Evolutionary conservation across 1,140 invertebrate genomes (phyloP).

Genomic region (Calycopis cecrops): DNA sequence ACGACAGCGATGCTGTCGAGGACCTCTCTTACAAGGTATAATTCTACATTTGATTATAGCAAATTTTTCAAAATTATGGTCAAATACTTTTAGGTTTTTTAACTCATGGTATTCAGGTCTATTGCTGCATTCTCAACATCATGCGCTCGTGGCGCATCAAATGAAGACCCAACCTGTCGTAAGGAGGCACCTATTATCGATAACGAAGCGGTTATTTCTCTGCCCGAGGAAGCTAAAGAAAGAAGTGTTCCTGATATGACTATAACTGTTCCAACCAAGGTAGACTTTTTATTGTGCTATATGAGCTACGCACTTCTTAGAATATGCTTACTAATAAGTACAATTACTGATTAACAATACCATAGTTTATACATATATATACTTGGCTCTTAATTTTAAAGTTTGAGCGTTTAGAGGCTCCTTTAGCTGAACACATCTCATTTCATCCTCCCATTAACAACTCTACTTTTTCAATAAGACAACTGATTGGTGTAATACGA

Average conservation of each 20-base stretch:
- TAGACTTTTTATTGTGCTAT: slow-evolving; percentile 32
- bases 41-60: background rate
- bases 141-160: slow-evolving; percentile 26
- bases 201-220: slow-evolving; percentile 65
- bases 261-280: slow-evolving; percentile 75
- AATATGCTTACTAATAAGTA: too few species aligned
- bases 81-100: too few species aligned
- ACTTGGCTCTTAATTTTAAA: too few species aligned
- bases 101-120: slow-evolving; percentile 35
- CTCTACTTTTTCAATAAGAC: too few species aligned
- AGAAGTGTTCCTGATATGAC: slow-evolving; percentile 73
- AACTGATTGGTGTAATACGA: too few species aligned
- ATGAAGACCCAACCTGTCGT: slow-evolving; percentile 36
- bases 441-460: too few species aligned
- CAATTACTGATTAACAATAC: too few species aligned
- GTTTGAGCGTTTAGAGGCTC: too few species aligned
- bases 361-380: too few species aligned
- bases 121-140: slow-evolving; percentile 47
- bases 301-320: too few species aligned
- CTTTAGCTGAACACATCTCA: too few species aligned
- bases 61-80: too few species aligned
- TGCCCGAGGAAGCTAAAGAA: slow-evolving; percentile 73
- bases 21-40: slow-evolving; percentile 44
- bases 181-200: slow-evolving; percentile 72
- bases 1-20: slow-evolving; percentile 35